Percentiles rank a stretch among this genome's conserved stretches.
Conservation (phyloP, 2,888 invertebrate species). For the Drosophila algonquin region DNA sequence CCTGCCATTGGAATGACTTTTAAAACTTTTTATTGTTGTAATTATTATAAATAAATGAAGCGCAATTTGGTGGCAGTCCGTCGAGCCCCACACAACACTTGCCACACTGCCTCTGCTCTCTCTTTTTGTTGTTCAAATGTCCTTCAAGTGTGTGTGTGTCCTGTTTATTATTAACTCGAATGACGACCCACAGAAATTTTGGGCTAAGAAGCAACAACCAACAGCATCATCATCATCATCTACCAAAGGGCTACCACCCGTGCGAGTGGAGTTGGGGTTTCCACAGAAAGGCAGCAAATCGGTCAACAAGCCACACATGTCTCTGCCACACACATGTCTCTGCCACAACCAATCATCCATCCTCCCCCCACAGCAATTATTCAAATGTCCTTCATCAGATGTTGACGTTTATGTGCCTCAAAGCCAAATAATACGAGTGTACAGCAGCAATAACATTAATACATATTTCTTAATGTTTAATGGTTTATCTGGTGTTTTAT, state of each 20-base stretch:
- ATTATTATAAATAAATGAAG: conserved; percentile 80
- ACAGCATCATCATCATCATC: background rate
- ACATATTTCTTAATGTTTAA: background rate
- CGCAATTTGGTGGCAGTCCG: conserved; percentile 62
- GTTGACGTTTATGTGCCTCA: conserved; percentile 35
- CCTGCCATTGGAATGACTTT: conserved; percentile 64
- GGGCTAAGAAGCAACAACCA: conserved; percentile 6
- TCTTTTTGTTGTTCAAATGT: conserved; percentile 16
- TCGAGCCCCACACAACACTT: background rate
- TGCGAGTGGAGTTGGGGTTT: no score
- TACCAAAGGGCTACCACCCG: background rate
- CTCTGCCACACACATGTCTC: conserved; percentile 14
- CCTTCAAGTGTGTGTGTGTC: conserved; percentile 28
- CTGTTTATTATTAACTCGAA: conserved; percentile 65
- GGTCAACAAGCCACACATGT: conserved; percentile 1
- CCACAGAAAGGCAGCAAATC: conserved; percentile 16
- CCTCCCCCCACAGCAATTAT: conserved; percentile 22
- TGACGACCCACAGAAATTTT: conserved; percentile 63
- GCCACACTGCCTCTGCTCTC: no score
- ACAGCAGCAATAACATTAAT: conserved; percentile 32
- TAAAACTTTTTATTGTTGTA: conserved; percentile 75
- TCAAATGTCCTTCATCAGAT: conserved; percentile 37
- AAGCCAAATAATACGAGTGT: conserved; percentile 3
- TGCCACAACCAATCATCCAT: no score
- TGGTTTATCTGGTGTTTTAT: conserved; percentile 18